phyloP scores from a whole-genome alignment of 2,888 invertebrate species.

The Aleiodes testaceus region DNA sequence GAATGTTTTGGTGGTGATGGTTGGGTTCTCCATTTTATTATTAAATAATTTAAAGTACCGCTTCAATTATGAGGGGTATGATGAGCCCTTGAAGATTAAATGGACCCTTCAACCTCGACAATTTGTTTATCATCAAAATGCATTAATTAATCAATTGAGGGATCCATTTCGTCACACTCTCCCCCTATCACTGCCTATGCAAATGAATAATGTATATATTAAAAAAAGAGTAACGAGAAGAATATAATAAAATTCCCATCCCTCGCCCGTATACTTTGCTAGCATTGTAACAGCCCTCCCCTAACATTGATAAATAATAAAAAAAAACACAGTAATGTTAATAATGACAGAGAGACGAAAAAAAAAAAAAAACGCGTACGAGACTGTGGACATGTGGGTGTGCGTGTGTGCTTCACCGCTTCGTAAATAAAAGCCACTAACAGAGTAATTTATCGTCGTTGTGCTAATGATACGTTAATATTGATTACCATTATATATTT shows the following conservation, averaged over 20 bases:
- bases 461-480: slow-evolving; percentile 49
- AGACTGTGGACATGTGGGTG: slow-evolving; percentile 53
- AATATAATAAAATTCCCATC: slow-evolving; percentile 36
- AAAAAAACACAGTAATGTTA: background rate
- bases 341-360: slow-evolving; percentile 35
- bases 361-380: slow-evolving; percentile 52
- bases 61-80: no score
- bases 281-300: slow-evolving; percentile 9
- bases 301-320: no score
- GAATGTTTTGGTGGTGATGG: slow-evolving; percentile 69
- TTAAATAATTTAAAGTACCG: background rate
- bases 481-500: slow-evolving; percentile 46
- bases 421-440: slow-evolving; percentile 59
- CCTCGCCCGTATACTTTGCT: slow-evolving; percentile 16
- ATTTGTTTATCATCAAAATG: no score
- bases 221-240: slow-evolving; percentile 14
- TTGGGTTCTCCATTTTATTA: slow-evolving; percentile 57
- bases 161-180: background rate
- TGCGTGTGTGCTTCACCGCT: slow-evolving; percentile 66
- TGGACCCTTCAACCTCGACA: no score
- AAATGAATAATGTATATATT: slow-evolving; percentile 10
- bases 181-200: slow-evolving; percentile 44
- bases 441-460: slow-evolving; percentile 54
- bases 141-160: no score
- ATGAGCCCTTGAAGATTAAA: no score